phyloP scores from a whole-genome alignment of 1,140 invertebrate species.

The Pectinophora gossypiella region DNA sequence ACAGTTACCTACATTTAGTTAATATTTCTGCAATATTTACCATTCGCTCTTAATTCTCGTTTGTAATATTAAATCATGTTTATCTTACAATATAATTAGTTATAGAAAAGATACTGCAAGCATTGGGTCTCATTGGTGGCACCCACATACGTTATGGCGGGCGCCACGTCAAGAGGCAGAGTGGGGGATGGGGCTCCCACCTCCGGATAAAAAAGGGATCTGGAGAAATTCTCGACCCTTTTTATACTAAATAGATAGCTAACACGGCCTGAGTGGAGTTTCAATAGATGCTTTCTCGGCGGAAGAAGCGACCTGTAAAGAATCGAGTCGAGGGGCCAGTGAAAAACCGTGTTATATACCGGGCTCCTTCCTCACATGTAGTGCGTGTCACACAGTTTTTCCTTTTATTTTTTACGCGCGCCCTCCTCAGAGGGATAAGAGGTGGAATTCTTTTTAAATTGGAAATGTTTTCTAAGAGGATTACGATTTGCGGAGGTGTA shows the following conservation, averaged over 20 bases:
- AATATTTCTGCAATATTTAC: too few species aligned
- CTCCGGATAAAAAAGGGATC: conserved; percentile 69
- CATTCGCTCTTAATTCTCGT: too few species aligned
- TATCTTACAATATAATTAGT: too few species aligned
- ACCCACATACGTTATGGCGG: too few species aligned
- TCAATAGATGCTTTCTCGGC: conserved; percentile 73
- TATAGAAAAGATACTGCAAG: too few species aligned
- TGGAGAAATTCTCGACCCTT: conserved; percentile 68
- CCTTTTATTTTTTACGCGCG: conserved; percentile 69
- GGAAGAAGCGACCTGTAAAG: conserved; percentile 70
- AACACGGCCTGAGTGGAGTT: conserved; percentile 74
- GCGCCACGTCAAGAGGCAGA: conserved; percentile 9
- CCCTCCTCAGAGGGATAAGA: conserved; percentile 64
- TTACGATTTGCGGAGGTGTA: conserved; percentile 71
- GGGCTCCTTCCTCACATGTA: conserved; percentile 17
- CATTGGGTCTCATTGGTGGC: too few species aligned
- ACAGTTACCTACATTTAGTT: too few species aligned
- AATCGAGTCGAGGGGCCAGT: conserved; percentile 52
- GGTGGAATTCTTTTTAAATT: conserved; percentile 74
- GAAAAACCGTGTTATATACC: conserved; percentile 48
- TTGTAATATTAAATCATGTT: too few species aligned
- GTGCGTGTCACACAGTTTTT: conserved; percentile 61
- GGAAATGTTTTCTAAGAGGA: conserved; percentile 75
- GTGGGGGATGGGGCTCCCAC: conserved; percentile 31
- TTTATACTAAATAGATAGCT: conserved; percentile 76